phyloP scores from a whole-genome alignment of 1,140 invertebrate species.

The Parapsyche elsis region DNA sequence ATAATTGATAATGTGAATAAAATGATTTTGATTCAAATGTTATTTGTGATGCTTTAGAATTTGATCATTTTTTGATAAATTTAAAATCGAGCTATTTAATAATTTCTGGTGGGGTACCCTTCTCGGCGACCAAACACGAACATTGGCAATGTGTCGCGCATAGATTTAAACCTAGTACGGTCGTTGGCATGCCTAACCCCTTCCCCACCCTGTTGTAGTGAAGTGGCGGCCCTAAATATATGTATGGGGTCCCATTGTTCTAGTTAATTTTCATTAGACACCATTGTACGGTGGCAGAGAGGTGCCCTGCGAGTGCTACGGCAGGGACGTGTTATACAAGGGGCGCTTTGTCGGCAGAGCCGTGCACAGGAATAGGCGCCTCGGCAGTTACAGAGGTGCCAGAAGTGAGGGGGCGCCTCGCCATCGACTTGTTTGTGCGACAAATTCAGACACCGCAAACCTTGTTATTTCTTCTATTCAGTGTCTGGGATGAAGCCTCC shows the following conservation, averaged over 20 bases:
- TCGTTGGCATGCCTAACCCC: background rate
- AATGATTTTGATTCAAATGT: too few relatives aligned
- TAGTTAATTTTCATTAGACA: conserved; percentile 57
- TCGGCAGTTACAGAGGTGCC: background rate
- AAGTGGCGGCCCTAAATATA: background rate
- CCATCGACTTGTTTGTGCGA: background rate
- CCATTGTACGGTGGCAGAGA: conserved; percentile 47
- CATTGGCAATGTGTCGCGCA: conserved; percentile 15
- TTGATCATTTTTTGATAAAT: too few relatives aligned
- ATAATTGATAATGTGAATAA: too few relatives aligned
- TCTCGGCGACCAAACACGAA: background rate
- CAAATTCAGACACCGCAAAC: conserved; percentile 25
- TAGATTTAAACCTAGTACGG: background rate
- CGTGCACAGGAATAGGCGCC: background rate
- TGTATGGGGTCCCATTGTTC: conserved; percentile 49
- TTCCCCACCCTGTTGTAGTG: background rate
- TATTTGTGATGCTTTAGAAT: too few relatives aligned
- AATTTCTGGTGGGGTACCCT: too few relatives aligned
- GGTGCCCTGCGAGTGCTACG: background rate
- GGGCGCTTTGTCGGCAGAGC: conserved; percentile 37
- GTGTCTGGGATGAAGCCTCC: background rate
- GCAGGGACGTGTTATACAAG: conserved; percentile 34
- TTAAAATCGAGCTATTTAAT: too few relatives aligned
- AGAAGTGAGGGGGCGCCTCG: background rate
- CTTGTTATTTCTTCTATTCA: conserved; percentile 29